Evolutionary conservation across 2,797 vertebrate species (phyloP).

Genomic region (Rhabdophis nuchalis): DNA sequence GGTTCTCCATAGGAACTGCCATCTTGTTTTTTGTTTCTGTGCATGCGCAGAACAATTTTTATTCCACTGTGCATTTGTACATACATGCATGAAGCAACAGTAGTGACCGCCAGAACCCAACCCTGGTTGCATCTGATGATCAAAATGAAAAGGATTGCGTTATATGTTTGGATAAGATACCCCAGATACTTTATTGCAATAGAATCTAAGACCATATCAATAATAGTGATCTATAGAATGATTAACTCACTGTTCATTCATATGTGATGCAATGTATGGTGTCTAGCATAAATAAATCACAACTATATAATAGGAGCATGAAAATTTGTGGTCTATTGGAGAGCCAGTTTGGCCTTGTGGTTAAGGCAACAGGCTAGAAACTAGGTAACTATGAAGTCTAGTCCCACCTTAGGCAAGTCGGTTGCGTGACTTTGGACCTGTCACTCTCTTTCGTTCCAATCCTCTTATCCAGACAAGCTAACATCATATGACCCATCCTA

Average conservation of each 20-base stretch:
- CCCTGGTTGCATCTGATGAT: background rate
- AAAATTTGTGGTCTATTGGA: background rate
- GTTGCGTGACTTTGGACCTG: background rate
- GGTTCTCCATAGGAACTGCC: no score
- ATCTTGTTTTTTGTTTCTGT: no score
- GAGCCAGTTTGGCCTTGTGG: background rate
- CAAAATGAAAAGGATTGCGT: background rate
- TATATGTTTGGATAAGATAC: background rate
- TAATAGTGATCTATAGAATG: background rate
- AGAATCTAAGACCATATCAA: background rate
- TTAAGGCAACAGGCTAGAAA: background rate
- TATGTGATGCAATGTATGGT: background rate
- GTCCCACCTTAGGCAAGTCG: background rate
- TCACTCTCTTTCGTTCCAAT: background rate
- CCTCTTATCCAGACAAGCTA: background rate
- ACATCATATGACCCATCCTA: background rate
- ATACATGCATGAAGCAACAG: no score
- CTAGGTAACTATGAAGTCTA: background rate
- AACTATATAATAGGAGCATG: background rate
- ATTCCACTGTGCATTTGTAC: no score
- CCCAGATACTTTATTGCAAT: background rate
- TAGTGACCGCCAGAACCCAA: no score
- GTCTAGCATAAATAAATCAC: background rate
- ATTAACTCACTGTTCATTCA: background rate
- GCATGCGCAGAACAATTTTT: no score